Percentiles rank a stretch among this genome's conserved stretches.
phyloP scores from a whole-genome alignment of 1,140 invertebrate genomes.

The Apis dorsata region DNA sequence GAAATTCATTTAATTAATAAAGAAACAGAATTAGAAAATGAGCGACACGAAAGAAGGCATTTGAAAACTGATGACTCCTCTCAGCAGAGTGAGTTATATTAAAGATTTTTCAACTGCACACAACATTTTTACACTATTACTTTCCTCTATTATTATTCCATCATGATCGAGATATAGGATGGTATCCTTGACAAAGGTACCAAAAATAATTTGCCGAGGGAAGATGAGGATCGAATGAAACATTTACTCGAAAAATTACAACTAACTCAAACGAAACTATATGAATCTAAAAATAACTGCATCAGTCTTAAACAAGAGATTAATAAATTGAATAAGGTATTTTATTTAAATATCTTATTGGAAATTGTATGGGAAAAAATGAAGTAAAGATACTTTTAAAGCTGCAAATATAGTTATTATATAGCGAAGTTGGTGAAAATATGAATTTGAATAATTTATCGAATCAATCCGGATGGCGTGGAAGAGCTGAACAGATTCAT shows the following conservation, averaged over 20 bases:
- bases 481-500: slow-evolving; percentile 86
- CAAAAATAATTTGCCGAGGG: slow-evolving; percentile 57
- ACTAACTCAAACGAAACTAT: slow-evolving; percentile 82
- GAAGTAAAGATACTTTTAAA: slow-evolving; percentile 1
- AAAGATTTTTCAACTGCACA: background rate
- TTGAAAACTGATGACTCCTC: background rate
- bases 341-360: no score
- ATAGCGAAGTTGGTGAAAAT: slow-evolving; percentile 82
- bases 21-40: slow-evolving; percentile 56
- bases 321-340: slow-evolving; percentile 73
- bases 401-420: slow-evolving; percentile 69
- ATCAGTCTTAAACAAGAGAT: slow-evolving; percentile 84
- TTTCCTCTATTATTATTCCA: slow-evolving; percentile 8
- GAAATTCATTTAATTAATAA: slow-evolving; percentile 62
- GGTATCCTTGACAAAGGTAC: slow-evolving; percentile 63
- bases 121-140: background rate
- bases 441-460: slow-evolving; percentile 76
- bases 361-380: slow-evolving; percentile 1
- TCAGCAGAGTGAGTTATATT: slow-evolving; percentile 38
- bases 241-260: slow-evolving; percentile 83
- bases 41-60: slow-evolving; percentile 21
- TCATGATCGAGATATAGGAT: slow-evolving; percentile 45
- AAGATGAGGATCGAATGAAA: slow-evolving; percentile 79
- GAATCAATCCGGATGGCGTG: slow-evolving; percentile 83
- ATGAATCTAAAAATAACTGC: slow-evolving; percentile 84